Conservation (phyloP, 2,797 vertebrate genomes). For the Lerista edwardsae region DNA sequence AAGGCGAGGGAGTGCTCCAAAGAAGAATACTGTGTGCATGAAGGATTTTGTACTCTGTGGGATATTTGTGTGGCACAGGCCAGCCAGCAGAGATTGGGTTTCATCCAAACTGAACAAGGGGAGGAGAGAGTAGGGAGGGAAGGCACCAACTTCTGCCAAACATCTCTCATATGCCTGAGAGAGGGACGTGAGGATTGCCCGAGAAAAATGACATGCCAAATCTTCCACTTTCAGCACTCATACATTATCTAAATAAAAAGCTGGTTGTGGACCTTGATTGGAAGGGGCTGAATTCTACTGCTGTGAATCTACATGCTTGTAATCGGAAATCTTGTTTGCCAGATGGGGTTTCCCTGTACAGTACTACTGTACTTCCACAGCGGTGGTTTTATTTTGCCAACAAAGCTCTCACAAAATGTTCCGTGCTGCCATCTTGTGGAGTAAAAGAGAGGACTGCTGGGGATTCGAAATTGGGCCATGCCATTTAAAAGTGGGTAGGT, state of each 20-base stretch:
- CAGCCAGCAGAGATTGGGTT: neutral
- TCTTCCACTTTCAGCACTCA: conserved; percentile 19
- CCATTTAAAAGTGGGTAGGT: neutral
- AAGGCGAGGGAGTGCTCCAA: neutral
- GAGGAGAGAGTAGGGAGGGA: neutral
- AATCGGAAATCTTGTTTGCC: neutral
- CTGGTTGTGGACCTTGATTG: neutral
- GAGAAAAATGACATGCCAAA: neutral
- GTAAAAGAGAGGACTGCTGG: neutral
- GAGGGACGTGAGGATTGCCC: conserved; percentile 20
- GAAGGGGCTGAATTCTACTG: neutral
- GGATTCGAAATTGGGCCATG: neutral
- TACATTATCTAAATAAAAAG: conserved; percentile 11
- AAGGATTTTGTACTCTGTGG: neutral
- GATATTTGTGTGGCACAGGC: neutral
- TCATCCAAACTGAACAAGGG: neutral
- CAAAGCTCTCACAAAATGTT: neutral
- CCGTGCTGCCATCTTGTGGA: conserved; percentile 57
- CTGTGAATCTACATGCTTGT: neutral
- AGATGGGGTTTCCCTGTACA: neutral
- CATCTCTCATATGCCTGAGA: neutral
- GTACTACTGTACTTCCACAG: neutral
- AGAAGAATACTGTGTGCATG: neutral
- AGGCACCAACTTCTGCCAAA: conserved; percentile 25
- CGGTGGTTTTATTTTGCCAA: neutral